Percentiles rank a stretch among this genome's conserved stretches.
These are phyloP conservation scores for Sipha maydis DNA, from an alignment of 2,888 invertebrate species.

Conservation along the genomic window DNA sequence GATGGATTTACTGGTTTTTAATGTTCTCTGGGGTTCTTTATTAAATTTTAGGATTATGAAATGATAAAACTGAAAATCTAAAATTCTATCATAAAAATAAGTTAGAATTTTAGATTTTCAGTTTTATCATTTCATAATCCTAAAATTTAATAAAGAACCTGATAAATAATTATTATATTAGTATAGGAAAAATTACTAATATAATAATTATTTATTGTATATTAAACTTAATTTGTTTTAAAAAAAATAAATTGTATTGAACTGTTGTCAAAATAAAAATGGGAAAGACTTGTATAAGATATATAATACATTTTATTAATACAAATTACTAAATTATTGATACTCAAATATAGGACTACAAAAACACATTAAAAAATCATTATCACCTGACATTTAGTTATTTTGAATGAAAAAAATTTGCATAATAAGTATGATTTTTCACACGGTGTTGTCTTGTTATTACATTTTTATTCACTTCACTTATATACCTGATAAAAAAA, in stretches of 20 bases:
- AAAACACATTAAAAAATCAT: not conserved
- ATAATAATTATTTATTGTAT: not conserved
- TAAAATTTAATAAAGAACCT: too few species aligned
- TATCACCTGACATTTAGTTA: not conserved
- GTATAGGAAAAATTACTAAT: too few species aligned
- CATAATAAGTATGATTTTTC: constrained; percentile 16
- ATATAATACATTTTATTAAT: not conserved
- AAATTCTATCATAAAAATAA: too few species aligned
- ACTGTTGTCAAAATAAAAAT: not conserved
- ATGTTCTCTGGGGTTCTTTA: too few species aligned
- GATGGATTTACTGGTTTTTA: too few species aligned
- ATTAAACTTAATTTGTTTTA: not conserved
- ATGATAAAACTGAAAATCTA: too few species aligned
- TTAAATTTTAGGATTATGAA: too few species aligned
- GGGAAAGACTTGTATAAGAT: not conserved
- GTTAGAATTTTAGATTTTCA: too few species aligned
- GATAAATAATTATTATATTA: too few species aligned
- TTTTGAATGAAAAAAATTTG: not conserved
- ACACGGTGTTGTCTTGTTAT: not conserved
- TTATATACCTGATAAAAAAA: constrained; percentile 12
- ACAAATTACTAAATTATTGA: constrained; percentile 1
- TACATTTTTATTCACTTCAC: constrained; percentile 1
- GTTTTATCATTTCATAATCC: too few species aligned
- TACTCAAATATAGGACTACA: not conserved
- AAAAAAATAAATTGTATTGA: not conserved